Evolutionary conservation across 1,140 invertebrate species (phyloP).

Genomic region (Mercenaria mercenaria): DNA sequence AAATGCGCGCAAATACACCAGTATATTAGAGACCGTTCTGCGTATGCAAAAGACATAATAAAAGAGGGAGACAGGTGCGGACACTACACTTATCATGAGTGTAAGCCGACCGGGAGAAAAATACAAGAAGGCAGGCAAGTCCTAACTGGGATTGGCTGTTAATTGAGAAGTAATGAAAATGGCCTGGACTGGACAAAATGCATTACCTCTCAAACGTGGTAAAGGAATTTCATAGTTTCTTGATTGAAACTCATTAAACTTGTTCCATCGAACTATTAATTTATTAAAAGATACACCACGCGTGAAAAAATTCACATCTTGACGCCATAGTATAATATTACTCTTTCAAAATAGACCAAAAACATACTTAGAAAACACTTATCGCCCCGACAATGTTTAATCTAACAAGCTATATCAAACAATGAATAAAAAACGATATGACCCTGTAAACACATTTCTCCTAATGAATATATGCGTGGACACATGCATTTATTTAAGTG

Average conservation of each 20-base stretch:
- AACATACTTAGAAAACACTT: conserved; percentile 12
- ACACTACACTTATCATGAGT: not conserved
- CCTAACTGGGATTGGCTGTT: not conserved
- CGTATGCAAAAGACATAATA: too few relatives aligned
- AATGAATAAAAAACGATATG: too few relatives aligned
- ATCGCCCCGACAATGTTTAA: conserved; percentile 28
- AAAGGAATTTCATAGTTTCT: conserved; percentile 28
- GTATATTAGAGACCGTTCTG: too few relatives aligned
- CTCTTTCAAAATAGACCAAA: conserved; percentile 38
- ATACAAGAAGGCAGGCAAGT: not conserved
- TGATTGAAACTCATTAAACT: conserved; percentile 23
- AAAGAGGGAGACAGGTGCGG: not conserved
- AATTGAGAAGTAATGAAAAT: not conserved
- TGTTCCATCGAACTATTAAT: conserved; percentile 19
- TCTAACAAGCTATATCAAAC: too few relatives aligned
- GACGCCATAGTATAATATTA: conserved; percentile 7
- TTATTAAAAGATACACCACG: not conserved
- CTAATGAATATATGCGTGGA: too few relatives aligned
- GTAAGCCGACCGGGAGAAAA: not conserved
- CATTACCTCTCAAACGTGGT: not conserved
- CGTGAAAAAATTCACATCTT: conserved; percentile 2
- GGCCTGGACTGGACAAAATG: conserved; percentile 17
- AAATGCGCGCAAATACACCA: too few relatives aligned
- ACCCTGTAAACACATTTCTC: too few relatives aligned
- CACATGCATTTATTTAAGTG: too few relatives aligned